phyloP scores from a whole-genome alignment of 2,113 vertebrate genomes.

The Acrocephalus arundinaceus region DNA sequence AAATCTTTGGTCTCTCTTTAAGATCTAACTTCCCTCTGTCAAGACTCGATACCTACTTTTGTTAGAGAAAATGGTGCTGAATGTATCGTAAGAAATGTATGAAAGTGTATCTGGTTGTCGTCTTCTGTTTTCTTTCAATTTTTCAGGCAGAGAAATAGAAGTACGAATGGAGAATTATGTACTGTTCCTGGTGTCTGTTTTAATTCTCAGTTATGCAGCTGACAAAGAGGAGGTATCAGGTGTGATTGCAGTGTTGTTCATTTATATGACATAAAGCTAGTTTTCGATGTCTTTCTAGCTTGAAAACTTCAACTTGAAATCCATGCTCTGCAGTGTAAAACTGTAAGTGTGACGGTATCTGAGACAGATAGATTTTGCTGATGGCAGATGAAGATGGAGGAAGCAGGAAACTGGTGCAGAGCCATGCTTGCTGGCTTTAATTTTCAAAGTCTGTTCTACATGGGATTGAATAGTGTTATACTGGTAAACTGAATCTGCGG shows the following conservation, averaged over 20 bases:
- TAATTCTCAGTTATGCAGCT: background rate
- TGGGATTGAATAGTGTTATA: background rate
- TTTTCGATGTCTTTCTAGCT: background rate
- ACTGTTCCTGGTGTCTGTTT: background rate
- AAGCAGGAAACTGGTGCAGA: slow-evolving; percentile 72
- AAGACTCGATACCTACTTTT: background rate
- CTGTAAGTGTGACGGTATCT: background rate
- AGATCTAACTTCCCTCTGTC: background rate
- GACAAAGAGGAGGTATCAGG: background rate
- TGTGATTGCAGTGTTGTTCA: background rate
- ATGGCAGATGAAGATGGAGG: slow-evolving; percentile 38
- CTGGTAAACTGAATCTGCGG: background rate
- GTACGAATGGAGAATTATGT: background rate
- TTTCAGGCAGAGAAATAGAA: background rate
- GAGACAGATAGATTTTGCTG: slow-evolving; percentile 27
- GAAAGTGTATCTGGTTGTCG: background rate
- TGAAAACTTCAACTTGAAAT: background rate
- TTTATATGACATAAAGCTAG: background rate
- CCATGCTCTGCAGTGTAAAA: background rate
- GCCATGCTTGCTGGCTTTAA: slow-evolving; percentile 24
- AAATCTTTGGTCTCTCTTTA: background rate
- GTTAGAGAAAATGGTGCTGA: background rate
- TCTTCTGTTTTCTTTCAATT: background rate
- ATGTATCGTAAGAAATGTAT: background rate
- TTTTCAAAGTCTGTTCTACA: background rate